Evolutionary conservation across 2,797 vertebrate species (phyloP).

Genomic region (Eleutherodactylus coqui): DNA sequence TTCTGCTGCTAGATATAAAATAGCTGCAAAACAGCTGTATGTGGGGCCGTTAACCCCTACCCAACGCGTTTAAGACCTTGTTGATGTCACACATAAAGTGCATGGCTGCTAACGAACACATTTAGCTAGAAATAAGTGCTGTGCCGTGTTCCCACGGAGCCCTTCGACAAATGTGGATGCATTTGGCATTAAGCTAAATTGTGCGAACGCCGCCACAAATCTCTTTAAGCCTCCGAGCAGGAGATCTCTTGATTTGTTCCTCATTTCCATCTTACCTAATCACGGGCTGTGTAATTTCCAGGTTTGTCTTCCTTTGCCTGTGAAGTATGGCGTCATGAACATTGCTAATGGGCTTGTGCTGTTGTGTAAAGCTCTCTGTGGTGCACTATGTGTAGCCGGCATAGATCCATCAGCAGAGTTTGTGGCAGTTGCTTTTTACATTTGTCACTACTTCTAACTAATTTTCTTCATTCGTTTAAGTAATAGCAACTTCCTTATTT

Average conservation of each 20-base stretch:
- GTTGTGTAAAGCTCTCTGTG: constrained; percentile 32
- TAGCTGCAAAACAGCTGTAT: constrained; percentile 11
- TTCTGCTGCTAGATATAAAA: not conserved
- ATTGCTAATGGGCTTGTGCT: constrained; percentile 29
- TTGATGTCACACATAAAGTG: constrained; percentile 24
- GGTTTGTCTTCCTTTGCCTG: constrained; percentile 25
- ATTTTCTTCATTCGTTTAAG: not conserved
- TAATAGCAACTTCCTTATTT: not conserved
- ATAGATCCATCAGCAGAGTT: not conserved
- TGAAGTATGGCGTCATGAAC: constrained; percentile 35
- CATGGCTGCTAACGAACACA: constrained; percentile 24
- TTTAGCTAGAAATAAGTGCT: constrained; percentile 34
- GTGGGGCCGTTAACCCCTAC: constrained; percentile 20
- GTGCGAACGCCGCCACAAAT: constrained; percentile 45
- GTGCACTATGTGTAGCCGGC: not conserved
- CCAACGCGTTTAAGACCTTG: not conserved
- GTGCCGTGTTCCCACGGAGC: constrained; percentile 37
- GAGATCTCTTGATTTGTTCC: constrained; percentile 47
- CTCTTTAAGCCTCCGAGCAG: constrained; percentile 42
- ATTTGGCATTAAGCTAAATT: constrained; percentile 59
- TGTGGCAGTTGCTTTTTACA: not conserved
- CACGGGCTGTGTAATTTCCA: constrained; percentile 20
- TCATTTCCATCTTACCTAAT: constrained; percentile 44
- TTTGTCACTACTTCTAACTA: not conserved
- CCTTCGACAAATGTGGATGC: constrained; percentile 37